A percentile compares a stretch with the other conserved stretches of the same genome.
Evolutionary conservation across 2,888 invertebrate species (phyloP).

Genomic region (Agonopterix subpropinquella): DNA sequence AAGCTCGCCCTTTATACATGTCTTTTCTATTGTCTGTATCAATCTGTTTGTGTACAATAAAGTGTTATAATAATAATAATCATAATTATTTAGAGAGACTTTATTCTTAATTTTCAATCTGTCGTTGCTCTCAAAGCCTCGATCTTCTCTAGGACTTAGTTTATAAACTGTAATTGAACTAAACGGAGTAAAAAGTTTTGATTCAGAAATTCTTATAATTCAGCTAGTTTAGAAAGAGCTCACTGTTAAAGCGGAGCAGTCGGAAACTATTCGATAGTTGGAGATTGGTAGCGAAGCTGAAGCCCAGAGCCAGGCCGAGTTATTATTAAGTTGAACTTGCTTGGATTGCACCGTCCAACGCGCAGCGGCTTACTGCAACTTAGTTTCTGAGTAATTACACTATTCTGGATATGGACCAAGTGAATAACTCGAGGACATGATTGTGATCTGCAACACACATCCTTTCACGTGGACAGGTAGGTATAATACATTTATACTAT

Average conservation of each 20-base stretch:
- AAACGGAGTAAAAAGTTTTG: not conserved
- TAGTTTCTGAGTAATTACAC: slow-evolving; percentile 13
- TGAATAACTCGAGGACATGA: not conserved
- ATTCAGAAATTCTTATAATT: slow-evolving; percentile 1
- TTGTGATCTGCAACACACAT: too few species aligned
- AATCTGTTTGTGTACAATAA: too few species aligned
- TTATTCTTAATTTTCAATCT: too few species aligned
- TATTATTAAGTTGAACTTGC: slow-evolving; percentile 38
- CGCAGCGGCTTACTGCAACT: slow-evolving; percentile 17
- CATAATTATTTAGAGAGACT: too few species aligned
- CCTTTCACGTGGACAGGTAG: too few species aligned
- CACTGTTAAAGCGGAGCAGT: slow-evolving; percentile 10
- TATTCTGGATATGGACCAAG: slow-evolving; percentile 5
- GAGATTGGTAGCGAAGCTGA: slow-evolving; percentile 17
- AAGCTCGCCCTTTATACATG: too few species aligned
- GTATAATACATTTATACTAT: too few species aligned
- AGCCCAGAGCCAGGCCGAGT: slow-evolving; percentile 15
- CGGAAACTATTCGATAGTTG: slow-evolving; percentile 16
- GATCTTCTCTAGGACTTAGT: too few species aligned
- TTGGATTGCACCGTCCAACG: slow-evolving; percentile 22
- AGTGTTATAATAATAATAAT: too few species aligned
- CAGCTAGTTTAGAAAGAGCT: slow-evolving; percentile 2
- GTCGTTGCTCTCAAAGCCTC: too few species aligned
- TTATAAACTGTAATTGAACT: not conserved
- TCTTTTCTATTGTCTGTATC: too few species aligned